Base-by-base conservation (phyloP, 2,888 invertebrate genomes). In the Drosophila heteroneura region DNA sequence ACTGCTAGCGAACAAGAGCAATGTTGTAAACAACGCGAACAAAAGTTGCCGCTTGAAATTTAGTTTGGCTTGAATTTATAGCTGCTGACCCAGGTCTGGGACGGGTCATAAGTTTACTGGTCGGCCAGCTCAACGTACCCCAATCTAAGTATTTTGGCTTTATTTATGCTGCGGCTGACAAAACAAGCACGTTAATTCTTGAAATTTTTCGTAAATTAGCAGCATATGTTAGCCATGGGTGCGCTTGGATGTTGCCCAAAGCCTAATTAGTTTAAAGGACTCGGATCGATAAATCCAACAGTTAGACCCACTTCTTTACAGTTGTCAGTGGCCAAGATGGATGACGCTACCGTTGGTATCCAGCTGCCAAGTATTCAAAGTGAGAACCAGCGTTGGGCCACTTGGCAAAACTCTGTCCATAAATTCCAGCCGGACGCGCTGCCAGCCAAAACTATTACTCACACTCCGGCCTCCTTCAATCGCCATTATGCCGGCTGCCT, bases 371-470 rank as follows among this genome's bases (percentile, higher is more conserved):
- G 74, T 82, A 85, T 80, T 84, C 85, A 87, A 81, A 74, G 70
- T 74, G 87, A 74, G 74, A 68, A 61, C 73, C 64, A 71, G 75
- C 74, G 70, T 77, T 75, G 81, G 78, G 89, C 74, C 86, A 81
- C 70, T 89, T 89, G 87, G 87, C 82, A 58, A 84, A 76, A 74
- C 72, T 47, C 4, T 53, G 67, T 82, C 85, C 82, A 85, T 85
- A 89, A 85, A 89, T 89, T 80, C 63, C 74, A 68, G 78, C 72
- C 79, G 76, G 71, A 79, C 67, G 52, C 75, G 75, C 37, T 70
- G 80, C 88, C 88, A 87, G 88, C 85, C 85, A 87, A 85, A 89
- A 85, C 85, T 85, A 85, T 85, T 85, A 85, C 88, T 89, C 90
- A 85, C 90, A 85, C 90, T 82, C 82, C 74, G 52, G 12, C 59